Evolutionary conservation across 2,113 vertebrate genomes (phyloP).

Genomic region (Leptosomus discolor): DNA sequence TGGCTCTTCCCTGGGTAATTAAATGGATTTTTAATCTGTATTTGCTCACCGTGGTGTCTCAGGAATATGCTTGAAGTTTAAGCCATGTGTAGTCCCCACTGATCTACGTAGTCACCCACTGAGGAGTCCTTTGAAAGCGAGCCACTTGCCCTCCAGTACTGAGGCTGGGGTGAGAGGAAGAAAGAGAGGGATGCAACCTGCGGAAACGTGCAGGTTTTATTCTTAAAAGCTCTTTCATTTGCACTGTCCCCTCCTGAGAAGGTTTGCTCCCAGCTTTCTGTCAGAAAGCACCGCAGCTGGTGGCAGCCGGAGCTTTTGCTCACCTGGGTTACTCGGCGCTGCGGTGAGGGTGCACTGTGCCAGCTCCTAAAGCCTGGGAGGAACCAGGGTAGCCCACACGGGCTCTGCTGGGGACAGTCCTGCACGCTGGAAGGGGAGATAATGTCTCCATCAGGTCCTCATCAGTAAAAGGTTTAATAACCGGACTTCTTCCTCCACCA

Average conservation of each 20-base stretch:
- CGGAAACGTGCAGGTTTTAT: not conserved
- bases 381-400: too few relatives aligned
- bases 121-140: not conserved
- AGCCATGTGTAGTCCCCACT: not conserved
- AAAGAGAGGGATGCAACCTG: not conserved
- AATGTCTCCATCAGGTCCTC: not conserved
- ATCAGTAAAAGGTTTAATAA: not conserved
- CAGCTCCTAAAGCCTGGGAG: not conserved
- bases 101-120: not conserved
- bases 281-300: not conserved
- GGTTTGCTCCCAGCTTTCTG: not conserved
- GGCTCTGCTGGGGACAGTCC: not conserved
- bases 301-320: not conserved
- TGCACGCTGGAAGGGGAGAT: not conserved
- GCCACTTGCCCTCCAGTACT: not conserved
- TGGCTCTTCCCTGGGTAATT: not conserved
- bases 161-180: not conserved
- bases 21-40: not conserved
- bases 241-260: not conserved
- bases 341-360: not conserved
- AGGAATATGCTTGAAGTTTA: not conserved
- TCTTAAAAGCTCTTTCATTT: not conserved
- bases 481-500: not conserved
- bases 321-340: too few relatives aligned
- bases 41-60: not conserved